Percentiles rank a stretch among this genome's conserved stretches.
These are phyloP conservation scores for Zygogramma bicolorata DNA, from an alignment of 2,888 invertebrate genomes.

Conservation along the genomic window DNA sequence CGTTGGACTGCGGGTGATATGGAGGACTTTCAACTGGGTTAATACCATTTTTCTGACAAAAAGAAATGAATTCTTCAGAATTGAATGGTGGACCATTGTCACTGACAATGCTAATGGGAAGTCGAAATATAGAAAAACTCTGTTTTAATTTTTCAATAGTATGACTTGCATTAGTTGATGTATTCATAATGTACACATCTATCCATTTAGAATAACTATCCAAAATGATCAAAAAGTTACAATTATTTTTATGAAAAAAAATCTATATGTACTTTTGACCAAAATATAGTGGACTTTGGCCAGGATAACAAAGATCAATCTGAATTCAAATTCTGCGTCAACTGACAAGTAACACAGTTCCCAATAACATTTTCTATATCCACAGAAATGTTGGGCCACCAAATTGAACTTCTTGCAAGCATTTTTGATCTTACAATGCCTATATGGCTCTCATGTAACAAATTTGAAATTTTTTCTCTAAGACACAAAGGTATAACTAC, in stretches of 20 bases:
- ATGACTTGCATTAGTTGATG: slow-evolving; percentile 26
- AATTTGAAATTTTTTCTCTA: slow-evolving; percentile 14
- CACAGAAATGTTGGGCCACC: slow-evolving; percentile 17
- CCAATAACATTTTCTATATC: slow-evolving; percentile 28
- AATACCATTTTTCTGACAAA: slow-evolving; percentile 48
- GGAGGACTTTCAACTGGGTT: slow-evolving; percentile 32
- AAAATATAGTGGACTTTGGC: slow-evolving; percentile 22
- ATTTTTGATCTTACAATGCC: slow-evolving; percentile 18
- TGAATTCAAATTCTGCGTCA: slow-evolving; percentile 13
- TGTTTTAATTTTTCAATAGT: slow-evolving; percentile 37
- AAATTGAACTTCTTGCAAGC: slow-evolving; percentile 18
- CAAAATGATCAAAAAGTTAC: slow-evolving; percentile 34
- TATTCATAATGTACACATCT: slow-evolving; percentile 40
- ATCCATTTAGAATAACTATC: slow-evolving; percentile 44
- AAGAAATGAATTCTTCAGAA: slow-evolving; percentile 39
- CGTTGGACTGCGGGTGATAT: slow-evolving; percentile 45
- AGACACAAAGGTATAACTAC: slow-evolving; percentile 12
- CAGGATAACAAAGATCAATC: slow-evolving; percentile 23
- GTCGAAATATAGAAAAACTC: slow-evolving; percentile 43
- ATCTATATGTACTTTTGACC: slow-evolving; percentile 31
- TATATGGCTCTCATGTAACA: slow-evolving; percentile 20
- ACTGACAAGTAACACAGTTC: slow-evolving; percentile 25
- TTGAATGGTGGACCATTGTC: slow-evolving; percentile 49
- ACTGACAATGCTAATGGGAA: slow-evolving; percentile 40
- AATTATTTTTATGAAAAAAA: slow-evolving; percentile 19